Percentiles rank a stretch among this genome's conserved stretches.
Evolutionary conservation across 2,113 vertebrate species (phyloP).

Genomic region (Scomber japonicus): DNA sequence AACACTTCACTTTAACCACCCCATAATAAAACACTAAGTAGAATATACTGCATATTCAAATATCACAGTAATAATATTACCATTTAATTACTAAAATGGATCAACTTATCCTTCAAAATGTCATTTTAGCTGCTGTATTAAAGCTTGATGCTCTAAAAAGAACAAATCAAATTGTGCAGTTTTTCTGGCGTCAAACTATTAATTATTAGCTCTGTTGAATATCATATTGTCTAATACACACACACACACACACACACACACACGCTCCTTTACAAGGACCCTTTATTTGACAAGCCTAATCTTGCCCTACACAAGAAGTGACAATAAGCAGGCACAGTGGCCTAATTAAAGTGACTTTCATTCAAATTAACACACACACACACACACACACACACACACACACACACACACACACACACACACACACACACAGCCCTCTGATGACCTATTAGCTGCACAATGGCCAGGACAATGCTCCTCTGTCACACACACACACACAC

Average conservation of each 20-base stretch:
- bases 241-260: conserved; percentile 11
- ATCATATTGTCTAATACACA: conserved; percentile 13
- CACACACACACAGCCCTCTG: conserved; percentile 58
- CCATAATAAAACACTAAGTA: no score
- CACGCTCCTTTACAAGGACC: conserved; percentile 52
- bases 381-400: conserved; percentile 9
- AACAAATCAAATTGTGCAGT: not conserved
- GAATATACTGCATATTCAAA: not conserved
- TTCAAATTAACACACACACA: conserved; percentile 70
- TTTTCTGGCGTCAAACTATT: conserved; percentile 15
- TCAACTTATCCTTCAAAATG: not conserved
- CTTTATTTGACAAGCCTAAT: conserved; percentile 73
- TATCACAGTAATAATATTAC: not conserved
- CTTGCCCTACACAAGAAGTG: conserved; percentile 66
- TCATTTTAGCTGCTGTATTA: not conserved
- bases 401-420: conserved; percentile 28
- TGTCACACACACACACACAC: conserved; percentile 46
- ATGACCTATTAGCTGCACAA: conserved; percentile 77
- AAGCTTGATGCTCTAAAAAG: not conserved
- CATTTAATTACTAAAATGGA: not conserved
- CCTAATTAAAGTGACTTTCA: conserved; percentile 76
- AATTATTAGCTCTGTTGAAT: conserved; percentile 33
- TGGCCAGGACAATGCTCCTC: conserved; percentile 62
- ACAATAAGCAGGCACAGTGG: conserved; percentile 73
- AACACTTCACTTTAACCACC: no score